phyloP scores from a whole-genome alignment of 1,140 invertebrate genomes.

The Drosophila bipectinata region DNA sequence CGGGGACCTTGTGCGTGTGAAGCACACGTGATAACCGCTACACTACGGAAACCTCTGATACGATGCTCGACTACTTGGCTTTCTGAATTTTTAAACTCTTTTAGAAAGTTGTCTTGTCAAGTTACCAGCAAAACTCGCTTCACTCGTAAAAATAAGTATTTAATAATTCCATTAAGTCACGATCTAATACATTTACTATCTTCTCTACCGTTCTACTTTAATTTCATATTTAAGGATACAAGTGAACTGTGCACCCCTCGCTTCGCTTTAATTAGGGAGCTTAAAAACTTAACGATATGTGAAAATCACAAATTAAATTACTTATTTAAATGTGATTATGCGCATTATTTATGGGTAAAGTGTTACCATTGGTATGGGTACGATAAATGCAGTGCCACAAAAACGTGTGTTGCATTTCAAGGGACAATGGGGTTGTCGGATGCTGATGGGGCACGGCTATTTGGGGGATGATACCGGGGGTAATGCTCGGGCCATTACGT shows the following conservation, averaged over 20 bases:
- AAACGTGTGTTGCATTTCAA: slow-evolving; percentile 75
- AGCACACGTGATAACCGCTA: slow-evolving; percentile 87
- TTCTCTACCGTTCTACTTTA: neutral
- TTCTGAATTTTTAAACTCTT: too few species aligned
- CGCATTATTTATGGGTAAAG: slow-evolving; percentile 69
- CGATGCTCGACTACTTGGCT: neutral
- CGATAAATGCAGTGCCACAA: slow-evolving; percentile 71
- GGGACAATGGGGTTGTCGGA: slow-evolving; percentile 34
- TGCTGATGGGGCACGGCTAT: neutral
- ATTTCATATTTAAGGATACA: slow-evolving; percentile 6
- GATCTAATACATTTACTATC: too few species aligned
- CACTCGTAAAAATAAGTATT: too few species aligned
- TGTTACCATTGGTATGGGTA: slow-evolving; percentile 21
- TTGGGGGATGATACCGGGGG: neutral
- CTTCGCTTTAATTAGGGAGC: slow-evolving; percentile 31
- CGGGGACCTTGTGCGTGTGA: slow-evolving; percentile 88
- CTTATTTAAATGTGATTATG: slow-evolving; percentile 81
- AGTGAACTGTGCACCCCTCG: neutral
- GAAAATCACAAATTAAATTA: slow-evolving; percentile 81
- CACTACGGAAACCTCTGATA: slow-evolving; percentile 55
- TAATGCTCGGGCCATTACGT: slow-evolving; percentile 53
- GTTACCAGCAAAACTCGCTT: too few species aligned
- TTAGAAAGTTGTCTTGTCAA: neutral
- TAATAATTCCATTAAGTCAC: too few species aligned
- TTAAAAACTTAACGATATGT: slow-evolving; percentile 71